Conservation (phyloP, 1,140 invertebrate species). For the Nasonia giraulti region DNA sequence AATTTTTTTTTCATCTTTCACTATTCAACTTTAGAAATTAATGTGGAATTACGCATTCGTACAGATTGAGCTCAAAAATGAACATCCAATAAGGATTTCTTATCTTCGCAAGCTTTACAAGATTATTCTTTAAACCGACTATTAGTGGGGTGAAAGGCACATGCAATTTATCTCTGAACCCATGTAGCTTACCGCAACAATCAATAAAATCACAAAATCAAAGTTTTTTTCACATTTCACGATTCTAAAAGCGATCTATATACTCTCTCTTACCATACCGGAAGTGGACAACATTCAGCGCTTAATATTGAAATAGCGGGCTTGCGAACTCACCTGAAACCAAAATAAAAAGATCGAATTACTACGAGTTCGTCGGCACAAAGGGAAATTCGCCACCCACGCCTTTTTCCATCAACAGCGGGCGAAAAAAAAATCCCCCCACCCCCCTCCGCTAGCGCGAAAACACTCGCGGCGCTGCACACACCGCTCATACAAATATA, state of each 20-base stretch:
- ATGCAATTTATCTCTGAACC: not conserved
- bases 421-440: not conserved
- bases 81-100: too few species aligned
- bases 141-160: not conserved
- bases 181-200: not conserved
- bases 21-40: too few species aligned
- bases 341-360: constrained; percentile 35
- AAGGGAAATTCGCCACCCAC: not conserved
- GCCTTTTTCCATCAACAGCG: not conserved
- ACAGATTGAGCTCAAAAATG: too few species aligned
- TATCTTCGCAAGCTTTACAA: too few species aligned
- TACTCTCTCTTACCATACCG: constrained; percentile 31
- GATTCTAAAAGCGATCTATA: not conserved
- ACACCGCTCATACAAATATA: not conserved
- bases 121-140: too few species aligned
- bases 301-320: constrained; percentile 34
- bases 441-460: not conserved
- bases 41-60: too few species aligned
- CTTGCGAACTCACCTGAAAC: constrained; percentile 52
- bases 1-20: too few species aligned
- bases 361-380: not conserved
- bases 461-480: not conserved
- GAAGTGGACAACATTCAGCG: constrained; percentile 12
- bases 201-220: constrained; percentile 1
- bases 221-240: not conserved